Conservation (phyloP, 2,113 vertebrate species). For the Psilopsiagon aurifrons region DNA sequence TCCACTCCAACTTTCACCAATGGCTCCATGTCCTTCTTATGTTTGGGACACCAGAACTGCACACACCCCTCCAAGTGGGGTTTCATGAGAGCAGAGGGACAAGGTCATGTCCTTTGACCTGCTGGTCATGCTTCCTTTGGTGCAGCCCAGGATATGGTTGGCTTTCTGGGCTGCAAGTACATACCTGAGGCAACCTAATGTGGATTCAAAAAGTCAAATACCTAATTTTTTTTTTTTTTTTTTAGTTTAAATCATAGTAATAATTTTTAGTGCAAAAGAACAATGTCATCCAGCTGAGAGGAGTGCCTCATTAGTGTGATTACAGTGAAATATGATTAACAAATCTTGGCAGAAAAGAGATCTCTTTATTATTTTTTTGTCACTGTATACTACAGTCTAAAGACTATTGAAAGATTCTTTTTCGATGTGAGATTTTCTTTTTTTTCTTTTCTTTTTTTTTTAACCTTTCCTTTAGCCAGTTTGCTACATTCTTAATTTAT, state of each 20-base stretch:
- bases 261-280: not conserved
- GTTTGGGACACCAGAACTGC: not conserved
- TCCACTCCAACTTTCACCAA: not conserved
- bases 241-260: not conserved
- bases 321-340: not conserved
- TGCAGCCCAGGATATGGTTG: not conserved
- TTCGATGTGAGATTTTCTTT: not conserved
- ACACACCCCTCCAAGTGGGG: not conserved
- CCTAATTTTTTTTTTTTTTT: not conserved
- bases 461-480: not conserved
- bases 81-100: not conserved
- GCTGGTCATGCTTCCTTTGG: not conserved
- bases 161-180: not conserved
- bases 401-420: not conserved
- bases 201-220: not conserved
- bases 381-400: not conserved
- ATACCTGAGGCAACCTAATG: not conserved
- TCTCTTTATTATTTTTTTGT: not conserved
- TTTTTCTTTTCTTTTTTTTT: not conserved
- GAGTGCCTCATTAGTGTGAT: not conserved
- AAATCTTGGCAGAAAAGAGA: not conserved
- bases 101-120: not conserved
- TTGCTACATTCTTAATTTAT: not conserved
- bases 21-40: not conserved
- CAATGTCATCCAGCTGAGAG: not conserved